phyloP scores from a whole-genome alignment of 2,113 vertebrate genomes.

The Microtus ochrogaster region DNA sequence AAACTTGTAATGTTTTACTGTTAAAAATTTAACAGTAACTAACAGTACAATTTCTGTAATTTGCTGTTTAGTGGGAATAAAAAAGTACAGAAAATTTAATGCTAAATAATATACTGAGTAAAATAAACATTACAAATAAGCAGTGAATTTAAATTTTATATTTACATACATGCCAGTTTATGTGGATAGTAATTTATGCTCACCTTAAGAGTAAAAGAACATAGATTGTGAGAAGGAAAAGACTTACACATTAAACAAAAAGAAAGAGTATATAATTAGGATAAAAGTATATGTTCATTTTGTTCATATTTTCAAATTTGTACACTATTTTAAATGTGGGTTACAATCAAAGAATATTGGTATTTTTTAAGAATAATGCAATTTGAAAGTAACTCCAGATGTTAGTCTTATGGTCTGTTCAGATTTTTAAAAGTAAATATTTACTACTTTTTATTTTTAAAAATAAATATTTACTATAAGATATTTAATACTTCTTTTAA shows the following conservation, averaged over 20 bases:
- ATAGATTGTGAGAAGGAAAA: background rate
- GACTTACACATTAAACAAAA: background rate
- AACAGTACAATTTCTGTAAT: background rate
- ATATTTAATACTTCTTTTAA: no score
- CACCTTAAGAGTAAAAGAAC: background rate
- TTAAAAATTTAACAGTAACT: conserved; percentile 10
- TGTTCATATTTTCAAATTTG: background rate
- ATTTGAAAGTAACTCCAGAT: background rate
- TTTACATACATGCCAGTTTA: background rate
- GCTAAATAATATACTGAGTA: background rate
- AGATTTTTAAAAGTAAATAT: background rate
- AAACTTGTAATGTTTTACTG: background rate
- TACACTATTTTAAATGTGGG: background rate
- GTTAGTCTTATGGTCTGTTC: background rate
- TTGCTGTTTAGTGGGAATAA: background rate
- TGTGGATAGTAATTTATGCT: background rate
- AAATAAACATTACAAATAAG: background rate
- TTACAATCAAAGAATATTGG: background rate
- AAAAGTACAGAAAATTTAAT: background rate
- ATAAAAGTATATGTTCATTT: background rate
- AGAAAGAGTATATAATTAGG: background rate
- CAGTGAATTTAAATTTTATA: background rate
- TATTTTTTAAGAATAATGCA: background rate
- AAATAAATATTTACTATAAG: background rate
- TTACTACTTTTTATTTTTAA: background rate